Base-by-base conservation (phyloP, 2,888 invertebrate species). In the Aricia artaxerxes region DNA sequence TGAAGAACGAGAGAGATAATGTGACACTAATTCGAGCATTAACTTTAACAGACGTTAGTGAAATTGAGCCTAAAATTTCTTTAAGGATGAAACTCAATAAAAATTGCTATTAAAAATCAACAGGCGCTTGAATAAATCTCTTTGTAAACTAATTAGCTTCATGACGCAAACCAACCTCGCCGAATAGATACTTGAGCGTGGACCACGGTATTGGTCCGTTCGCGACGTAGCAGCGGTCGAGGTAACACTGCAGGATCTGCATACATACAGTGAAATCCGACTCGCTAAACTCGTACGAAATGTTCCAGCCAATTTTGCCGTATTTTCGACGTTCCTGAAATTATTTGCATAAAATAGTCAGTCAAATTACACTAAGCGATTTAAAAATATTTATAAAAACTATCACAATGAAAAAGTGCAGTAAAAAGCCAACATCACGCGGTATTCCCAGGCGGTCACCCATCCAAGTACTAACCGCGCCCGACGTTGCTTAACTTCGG, bases 221-320 rank as follows among this genome's bases (percentile, higher is more conserved):
- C 9, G 92, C 90, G 0, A 95, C 92, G 81, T 93, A 85, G 78
- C 96, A 96, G 83, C 98, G 97, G 31, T 96, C 97, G 79, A 99
- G 93, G 91, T 98, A 99, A 2, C 97, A 98, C 82, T 97, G 96
- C 81, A 99, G 92, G 81, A 99, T 98, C 88, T 97, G 96, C 85
- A 97, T 96, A 91, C 98, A 98, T 57, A 98, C 98, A 81, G 96
- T 96, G 89, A 98, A 98, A 91, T 99, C 99, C 0, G 98, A 97
- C 90, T 98, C 97, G 90, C 98, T 98, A 92, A 99, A 99, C 91
- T 99, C 98, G 89, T 99, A 99, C 78, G 96, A 95, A 82, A 98
- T 97, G 88, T 99, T 99, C 98, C 98, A 99, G 0, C 99, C 99
- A 80, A 98, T 97, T 92, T 98, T 98, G 86, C 97, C 98, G 89